A percentile compares a stretch with the other conserved stretches of the same genome.
These are phyloP conservation scores for Eulemur rubriventer DNA, from an alignment of 2,797 vertebrate genomes.

Conservation along the genomic window DNA sequence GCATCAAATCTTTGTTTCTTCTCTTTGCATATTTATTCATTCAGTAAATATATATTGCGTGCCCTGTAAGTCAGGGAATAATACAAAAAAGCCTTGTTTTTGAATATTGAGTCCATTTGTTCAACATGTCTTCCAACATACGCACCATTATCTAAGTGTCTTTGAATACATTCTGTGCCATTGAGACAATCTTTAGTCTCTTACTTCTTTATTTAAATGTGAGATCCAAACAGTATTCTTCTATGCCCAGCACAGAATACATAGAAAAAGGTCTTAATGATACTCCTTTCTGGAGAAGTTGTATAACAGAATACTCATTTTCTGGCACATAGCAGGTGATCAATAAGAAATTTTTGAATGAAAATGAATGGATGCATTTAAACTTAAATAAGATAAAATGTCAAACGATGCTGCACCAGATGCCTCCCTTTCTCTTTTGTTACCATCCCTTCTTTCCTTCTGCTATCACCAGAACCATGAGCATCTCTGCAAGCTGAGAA, in stretches of 20 bases:
- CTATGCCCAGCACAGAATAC: neutral
- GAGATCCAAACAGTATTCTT: neutral
- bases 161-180: neutral
- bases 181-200: neutral
- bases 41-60: neutral
- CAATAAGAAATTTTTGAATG: neutral
- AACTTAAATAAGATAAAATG: neutral
- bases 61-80: neutral
- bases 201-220: neutral
- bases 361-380: neutral
- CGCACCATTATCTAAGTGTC: neutral
- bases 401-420: neutral
- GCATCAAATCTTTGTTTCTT: neutral
- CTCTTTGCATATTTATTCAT: neutral
- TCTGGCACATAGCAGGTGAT: neutral
- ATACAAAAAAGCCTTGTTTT: neutral
- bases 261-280: neutral
- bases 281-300: neutral
- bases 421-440: neutral
- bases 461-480: neutral
- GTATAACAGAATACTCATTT: neutral
- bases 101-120: neutral
- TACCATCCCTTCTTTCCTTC: neutral
- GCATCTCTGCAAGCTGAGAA: neutral
- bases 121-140: neutral